A percentile compares a stretch with the other conserved stretches of the same genome.
These are phyloP conservation scores for Drosophila aff. DNA, from an alignment of 1,140 invertebrate species.

Conservation along the genomic window DNA sequence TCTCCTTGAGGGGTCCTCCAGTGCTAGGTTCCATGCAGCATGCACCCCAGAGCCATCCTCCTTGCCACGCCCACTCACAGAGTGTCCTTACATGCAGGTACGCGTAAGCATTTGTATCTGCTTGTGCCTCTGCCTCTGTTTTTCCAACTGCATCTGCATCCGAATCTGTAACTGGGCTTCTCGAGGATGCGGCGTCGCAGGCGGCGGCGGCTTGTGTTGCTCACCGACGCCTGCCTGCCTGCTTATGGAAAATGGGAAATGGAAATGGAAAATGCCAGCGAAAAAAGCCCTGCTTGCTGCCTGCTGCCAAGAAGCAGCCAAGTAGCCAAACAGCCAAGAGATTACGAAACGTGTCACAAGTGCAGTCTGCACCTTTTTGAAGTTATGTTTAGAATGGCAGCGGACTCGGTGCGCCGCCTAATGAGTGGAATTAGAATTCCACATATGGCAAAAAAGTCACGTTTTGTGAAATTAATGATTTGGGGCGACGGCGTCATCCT, in stretches of 20 bases:
- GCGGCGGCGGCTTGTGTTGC: conserved; percentile 18
- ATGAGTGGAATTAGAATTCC: conserved; percentile 81
- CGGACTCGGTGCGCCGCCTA: conserved; percentile 60
- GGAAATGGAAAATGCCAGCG: conserved; percentile 46
- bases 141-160: conserved; percentile 49
- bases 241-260: conserved; percentile 61
- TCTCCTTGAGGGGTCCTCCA: conserved; percentile 60
- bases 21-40: conserved; percentile 2
- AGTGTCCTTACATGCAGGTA: conserved; percentile 67
- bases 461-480: conserved; percentile 81
- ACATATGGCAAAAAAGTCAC: conserved; percentile 83
- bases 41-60: conserved; percentile 5
- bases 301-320: conserved; percentile 18
- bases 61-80: conserved; percentile 14
- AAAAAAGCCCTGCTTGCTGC: conserved; percentile 50
- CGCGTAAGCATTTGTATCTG: conserved; percentile 63
- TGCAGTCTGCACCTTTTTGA: conserved; percentile 82
- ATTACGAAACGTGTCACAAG: conserved; percentile 82
- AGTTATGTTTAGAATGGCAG: conserved; percentile 79
- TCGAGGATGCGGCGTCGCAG: conserved; percentile 38
- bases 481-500: conserved; percentile 66
- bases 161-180: conserved; percentile 50
- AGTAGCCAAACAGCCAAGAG: conserved; percentile 62
- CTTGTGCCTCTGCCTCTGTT: conserved; percentile 34
- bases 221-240: conserved; percentile 38